Evolutionary conservation across 2,888 invertebrate genomes (phyloP).

Genomic region (Acleris sparsana): DNA sequence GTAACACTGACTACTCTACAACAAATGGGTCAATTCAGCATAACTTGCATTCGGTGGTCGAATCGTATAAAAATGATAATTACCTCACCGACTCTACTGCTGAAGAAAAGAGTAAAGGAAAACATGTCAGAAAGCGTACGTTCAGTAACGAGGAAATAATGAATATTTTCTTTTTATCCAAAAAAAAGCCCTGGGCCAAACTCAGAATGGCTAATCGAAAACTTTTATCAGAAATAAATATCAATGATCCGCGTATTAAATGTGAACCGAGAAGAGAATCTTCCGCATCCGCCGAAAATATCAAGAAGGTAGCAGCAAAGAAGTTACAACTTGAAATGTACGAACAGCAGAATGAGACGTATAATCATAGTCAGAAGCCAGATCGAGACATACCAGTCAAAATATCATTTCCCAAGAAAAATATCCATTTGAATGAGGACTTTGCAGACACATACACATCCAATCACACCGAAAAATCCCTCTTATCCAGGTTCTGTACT

Average conservation of each 20-base stretch:
- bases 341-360: constrained; percentile 43
- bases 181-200: constrained; percentile 52
- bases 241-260: constrained; percentile 48
- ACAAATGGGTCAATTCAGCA: constrained; percentile 23
- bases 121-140: constrained; percentile 44
- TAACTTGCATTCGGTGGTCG: constrained; percentile 45
- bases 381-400: constrained; percentile 72
- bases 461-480: constrained; percentile 54
- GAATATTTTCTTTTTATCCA: constrained; percentile 57
- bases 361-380: constrained; percentile 32
- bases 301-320: constrained; percentile 60
- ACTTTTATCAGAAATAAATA: constrained; percentile 66
- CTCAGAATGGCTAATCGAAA: constrained; percentile 62
- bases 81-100: constrained; percentile 59
- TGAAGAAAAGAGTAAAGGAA: constrained; percentile 45
- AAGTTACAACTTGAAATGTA: constrained; percentile 57
- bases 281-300: constrained; percentile 65
- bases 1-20: not conserved
- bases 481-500: constrained; percentile 67
- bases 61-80: constrained; percentile 64
- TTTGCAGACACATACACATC: constrained; percentile 42
- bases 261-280: constrained; percentile 45
- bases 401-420: constrained; percentile 64
- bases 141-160: constrained; percentile 46
- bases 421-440: constrained; percentile 65